Percentiles rank a stretch among this genome's conserved stretches.
These are phyloP conservation scores for Momotus momota DNA, from an alignment of 2,797 vertebrate species.

Conservation along the genomic window DNA sequence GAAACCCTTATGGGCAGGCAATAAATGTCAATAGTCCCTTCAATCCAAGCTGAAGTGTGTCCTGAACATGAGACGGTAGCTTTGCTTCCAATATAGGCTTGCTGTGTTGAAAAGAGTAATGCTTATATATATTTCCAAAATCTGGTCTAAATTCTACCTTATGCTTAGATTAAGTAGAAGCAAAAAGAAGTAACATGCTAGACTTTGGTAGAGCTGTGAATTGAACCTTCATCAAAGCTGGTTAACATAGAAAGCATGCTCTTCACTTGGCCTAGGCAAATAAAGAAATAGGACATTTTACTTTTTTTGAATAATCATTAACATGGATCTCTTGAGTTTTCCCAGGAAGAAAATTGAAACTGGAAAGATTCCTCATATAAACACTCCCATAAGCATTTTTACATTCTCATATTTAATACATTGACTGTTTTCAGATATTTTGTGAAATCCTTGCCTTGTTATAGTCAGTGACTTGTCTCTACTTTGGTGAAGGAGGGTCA, in stretches of 20 bases:
- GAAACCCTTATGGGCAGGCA: neutral
- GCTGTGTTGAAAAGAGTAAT: neutral
- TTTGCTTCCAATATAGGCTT: neutral
- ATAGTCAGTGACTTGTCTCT: neutral
- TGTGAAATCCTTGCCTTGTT: neutral
- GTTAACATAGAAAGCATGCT: neutral
- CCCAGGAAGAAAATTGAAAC: neutral
- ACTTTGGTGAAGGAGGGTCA: neutral
- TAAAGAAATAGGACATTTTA: neutral
- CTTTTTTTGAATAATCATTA: neutral
- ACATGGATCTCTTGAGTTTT: neutral
- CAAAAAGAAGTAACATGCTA: neutral
- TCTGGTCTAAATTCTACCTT: neutral
- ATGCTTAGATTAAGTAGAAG: neutral
- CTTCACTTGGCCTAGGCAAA: neutral
- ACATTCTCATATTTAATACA: neutral
- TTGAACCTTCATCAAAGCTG: neutral
- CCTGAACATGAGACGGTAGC: neutral
- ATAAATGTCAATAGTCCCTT: neutral
- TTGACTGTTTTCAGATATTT: neutral
- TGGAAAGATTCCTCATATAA: neutral
- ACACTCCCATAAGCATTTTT: neutral
- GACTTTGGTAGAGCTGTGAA: neutral
- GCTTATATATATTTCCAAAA: neutral
- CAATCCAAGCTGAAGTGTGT: neutral